A percentile compares a stretch with the other conserved stretches of the same genome.
phyloP scores from a whole-genome alignment of 2,113 vertebrate species.

The Elanoides forficatus region DNA sequence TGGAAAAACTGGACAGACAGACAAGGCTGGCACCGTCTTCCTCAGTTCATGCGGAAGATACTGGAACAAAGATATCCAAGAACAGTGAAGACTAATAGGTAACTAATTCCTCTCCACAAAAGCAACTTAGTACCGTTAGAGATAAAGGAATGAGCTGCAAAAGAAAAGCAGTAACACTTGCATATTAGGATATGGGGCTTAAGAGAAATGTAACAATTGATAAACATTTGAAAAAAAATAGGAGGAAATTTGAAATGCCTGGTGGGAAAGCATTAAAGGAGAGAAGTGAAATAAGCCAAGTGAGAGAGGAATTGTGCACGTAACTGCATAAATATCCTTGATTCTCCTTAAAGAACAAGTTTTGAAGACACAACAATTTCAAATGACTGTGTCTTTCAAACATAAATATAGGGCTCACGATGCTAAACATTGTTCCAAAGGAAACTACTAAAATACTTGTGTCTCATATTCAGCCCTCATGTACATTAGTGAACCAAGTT shows the following conservation, averaged over 20 bases:
- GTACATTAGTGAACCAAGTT: neutral
- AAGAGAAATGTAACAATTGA: conserved; percentile 2
- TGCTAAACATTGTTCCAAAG: neutral
- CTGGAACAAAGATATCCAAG: neutral
- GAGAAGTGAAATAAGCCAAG: conserved; percentile 67
- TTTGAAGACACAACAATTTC: neutral
- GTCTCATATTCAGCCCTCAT: neutral
- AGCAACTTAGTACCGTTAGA: conserved; percentile 10
- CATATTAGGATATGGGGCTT: neutral
- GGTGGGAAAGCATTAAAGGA: conserved; percentile 78
- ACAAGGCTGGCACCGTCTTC: neutral
- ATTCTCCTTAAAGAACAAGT: neutral
- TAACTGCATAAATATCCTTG: neutral
- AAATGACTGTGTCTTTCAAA: neutral
- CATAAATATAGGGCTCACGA: neutral
- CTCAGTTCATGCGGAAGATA: neutral
- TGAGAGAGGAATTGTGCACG: neutral
- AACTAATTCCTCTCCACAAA: conserved; percentile 39
- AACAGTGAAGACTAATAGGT: neutral
- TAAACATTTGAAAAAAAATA: neutral
- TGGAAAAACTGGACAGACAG: neutral
- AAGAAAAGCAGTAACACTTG: conserved; percentile 24
- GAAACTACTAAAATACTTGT: neutral
- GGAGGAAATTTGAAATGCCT: conserved; percentile 15
- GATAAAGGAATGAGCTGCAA: conserved; percentile 20